These are phyloP conservation scores for Grapholita molesta DNA, from an alignment of 1,140 invertebrate species.

Conservation along the genomic window DNA sequence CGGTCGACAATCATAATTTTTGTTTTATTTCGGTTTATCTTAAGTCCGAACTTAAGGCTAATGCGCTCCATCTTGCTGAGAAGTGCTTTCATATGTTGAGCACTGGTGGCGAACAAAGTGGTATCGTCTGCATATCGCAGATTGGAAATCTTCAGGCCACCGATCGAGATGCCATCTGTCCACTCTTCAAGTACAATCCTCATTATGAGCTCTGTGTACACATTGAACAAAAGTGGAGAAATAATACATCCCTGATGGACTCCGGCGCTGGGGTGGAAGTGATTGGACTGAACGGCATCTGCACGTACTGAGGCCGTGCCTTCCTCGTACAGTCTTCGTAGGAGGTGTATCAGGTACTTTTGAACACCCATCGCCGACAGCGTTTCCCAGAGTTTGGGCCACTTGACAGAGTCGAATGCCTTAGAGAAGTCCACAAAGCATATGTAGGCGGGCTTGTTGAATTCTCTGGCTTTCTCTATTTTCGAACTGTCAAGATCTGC, in stretches of 20 bases:
- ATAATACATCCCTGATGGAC: conserved; percentile 27
- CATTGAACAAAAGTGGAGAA: conserved; percentile 25
- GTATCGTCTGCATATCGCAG: conserved; percentile 9
- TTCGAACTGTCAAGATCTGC: conserved; percentile 21
- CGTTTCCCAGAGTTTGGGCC: conserved; percentile 27
- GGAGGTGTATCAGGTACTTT: conserved; percentile 26
- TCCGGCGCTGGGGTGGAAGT: conserved; percentile 24
- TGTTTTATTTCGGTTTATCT: no score
- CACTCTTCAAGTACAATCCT: conserved; percentile 22
- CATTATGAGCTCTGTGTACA: conserved; percentile 25
- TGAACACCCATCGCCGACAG: conserved; percentile 26
- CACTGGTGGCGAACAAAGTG: conserved; percentile 17
- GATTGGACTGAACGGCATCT: neutral
- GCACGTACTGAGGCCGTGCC: conserved; percentile 21
- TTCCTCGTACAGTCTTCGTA: conserved; percentile 19
- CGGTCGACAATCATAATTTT: no score
- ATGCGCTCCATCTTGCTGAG: no score
- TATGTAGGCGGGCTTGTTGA: conserved; percentile 25
- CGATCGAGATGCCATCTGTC: conserved; percentile 21
- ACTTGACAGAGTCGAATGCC: conserved; percentile 32
- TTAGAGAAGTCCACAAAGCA: conserved; percentile 31
- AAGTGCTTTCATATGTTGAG: no score
- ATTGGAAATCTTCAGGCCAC: conserved; percentile 19
- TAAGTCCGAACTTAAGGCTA: no score
- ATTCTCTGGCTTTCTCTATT: conserved; percentile 22